These are phyloP conservation scores for Myotis brandtii DNA, from an alignment of 2,113 vertebrate genomes.

Conservation along the genomic window DNA sequence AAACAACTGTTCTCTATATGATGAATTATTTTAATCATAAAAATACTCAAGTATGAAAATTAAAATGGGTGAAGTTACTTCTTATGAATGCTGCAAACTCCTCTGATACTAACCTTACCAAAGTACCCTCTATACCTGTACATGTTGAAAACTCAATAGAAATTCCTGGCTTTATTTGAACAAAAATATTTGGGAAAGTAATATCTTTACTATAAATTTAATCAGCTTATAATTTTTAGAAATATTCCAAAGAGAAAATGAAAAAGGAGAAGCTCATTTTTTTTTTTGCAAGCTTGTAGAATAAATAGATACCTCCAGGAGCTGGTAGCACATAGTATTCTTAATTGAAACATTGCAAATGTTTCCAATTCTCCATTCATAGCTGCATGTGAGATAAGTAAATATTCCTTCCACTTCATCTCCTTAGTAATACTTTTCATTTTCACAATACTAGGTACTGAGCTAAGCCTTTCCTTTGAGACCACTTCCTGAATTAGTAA, in stretches of 20 bases:
- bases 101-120: neutral
- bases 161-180: conserved; percentile 1
- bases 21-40: neutral
- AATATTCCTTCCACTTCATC: conserved; percentile 65
- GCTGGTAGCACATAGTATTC: neutral
- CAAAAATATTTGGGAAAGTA: neutral
- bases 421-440: conserved; percentile 65
- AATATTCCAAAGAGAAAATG: neutral
- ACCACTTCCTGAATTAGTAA: conserved; percentile 43
- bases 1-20: neutral
- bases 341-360: conserved; percentile 55
- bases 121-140: neutral
- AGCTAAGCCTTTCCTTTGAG: neutral
- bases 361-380: neutral
- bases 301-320: neutral
- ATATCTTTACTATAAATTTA: neutral
- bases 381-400: conserved; percentile 45
- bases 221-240: neutral
- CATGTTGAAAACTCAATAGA: neutral
- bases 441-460: conserved; percentile 45
- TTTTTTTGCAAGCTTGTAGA: neutral
- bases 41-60: neutral
- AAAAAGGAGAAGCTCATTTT: neutral
- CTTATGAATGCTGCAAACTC: neutral
- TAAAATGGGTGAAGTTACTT: conserved; percentile 22